phyloP scores from a whole-genome alignment of 1,140 invertebrate genomes.

The Glossosoma conforme region DNA sequence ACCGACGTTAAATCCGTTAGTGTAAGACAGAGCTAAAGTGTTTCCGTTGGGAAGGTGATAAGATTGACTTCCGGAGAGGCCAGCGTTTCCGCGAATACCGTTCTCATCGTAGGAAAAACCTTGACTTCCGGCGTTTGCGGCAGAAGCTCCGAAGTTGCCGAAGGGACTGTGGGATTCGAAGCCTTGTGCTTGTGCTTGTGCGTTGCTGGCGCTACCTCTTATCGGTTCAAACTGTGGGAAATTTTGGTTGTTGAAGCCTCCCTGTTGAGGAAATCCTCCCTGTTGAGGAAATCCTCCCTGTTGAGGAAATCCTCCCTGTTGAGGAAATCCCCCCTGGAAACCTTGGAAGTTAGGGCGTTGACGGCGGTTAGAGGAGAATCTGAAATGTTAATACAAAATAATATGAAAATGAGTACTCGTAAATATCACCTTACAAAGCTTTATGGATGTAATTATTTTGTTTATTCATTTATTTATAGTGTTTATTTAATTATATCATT shows the following conservation, averaged over 20 bases:
- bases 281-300: slow-evolving; percentile 10
- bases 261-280: slow-evolving; percentile 11
- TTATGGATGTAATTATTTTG: too few species aligned
- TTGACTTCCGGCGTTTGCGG: slow-evolving; percentile 38
- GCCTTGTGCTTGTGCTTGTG: slow-evolving; percentile 24
- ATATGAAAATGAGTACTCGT: too few species aligned
- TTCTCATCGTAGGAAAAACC: slow-evolving; percentile 33
- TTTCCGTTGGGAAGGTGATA: slow-evolving; percentile 40
- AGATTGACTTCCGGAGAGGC: slow-evolving; percentile 36
- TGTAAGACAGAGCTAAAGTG: slow-evolving; percentile 37
- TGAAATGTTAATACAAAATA: too few species aligned
- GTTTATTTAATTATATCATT: too few species aligned
- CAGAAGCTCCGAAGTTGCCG: slow-evolving; percentile 39
- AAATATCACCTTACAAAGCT: too few species aligned
- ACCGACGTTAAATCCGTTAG: slow-evolving; percentile 40
- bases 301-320: slow-evolving; percentile 3
- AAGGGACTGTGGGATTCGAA: slow-evolving; percentile 23
- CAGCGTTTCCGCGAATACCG: slow-evolving; percentile 36
- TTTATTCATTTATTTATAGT: too few species aligned
- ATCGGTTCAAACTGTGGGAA: slow-evolving; percentile 20
- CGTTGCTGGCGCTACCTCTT: slow-evolving; percentile 19
- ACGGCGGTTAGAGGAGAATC: background rate
- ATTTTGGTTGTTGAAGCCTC: background rate
- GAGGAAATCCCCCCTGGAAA: background rate
- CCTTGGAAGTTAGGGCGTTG: background rate